phyloP scores from a whole-genome alignment of 2,888 invertebrate genomes.

The Aelia acuminata region DNA sequence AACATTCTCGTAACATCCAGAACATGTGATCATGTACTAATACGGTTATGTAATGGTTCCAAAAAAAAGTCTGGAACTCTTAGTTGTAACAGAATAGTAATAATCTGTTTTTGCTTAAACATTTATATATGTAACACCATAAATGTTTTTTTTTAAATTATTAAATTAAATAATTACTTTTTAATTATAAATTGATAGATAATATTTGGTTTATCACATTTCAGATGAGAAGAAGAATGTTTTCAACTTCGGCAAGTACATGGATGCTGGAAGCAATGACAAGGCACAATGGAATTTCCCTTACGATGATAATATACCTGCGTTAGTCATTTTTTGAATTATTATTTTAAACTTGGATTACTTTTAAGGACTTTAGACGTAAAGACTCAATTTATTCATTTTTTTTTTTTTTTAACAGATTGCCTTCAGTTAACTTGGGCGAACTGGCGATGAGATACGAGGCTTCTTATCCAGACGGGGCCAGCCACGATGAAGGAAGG shows the following conservation, averaged over 20 bases:
- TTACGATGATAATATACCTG: constrained; percentile 33
- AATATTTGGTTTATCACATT: neutral
- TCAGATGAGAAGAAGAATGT: constrained; percentile 50
- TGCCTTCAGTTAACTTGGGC: constrained; percentile 59
- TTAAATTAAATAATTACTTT: neutral
- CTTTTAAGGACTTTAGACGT: no score
- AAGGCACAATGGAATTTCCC: constrained; percentile 45
- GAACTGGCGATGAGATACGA: constrained; percentile 59
- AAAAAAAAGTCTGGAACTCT: no score
- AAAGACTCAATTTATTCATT: no score
- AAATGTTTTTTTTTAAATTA: neutral
- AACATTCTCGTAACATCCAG: no score
- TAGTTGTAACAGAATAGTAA: no score
- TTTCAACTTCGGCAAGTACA: neutral
- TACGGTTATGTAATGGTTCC: no score
- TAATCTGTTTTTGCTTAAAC: no score
- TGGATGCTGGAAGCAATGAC: constrained; percentile 49
- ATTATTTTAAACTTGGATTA: neutral
- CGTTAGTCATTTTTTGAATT: neutral
- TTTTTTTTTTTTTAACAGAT: neutral
- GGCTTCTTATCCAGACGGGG: constrained; percentile 34
- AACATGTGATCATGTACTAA: no score
- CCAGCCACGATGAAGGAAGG: constrained; percentile 36
- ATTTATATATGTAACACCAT: no score
- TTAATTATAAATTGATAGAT: neutral